A percentile compares a stretch with the other conserved stretches of the same genome.
These are phyloP conservation scores for Tenthredo notha DNA, from an alignment of 2,888 invertebrate species.

Conservation along the genomic window DNA sequence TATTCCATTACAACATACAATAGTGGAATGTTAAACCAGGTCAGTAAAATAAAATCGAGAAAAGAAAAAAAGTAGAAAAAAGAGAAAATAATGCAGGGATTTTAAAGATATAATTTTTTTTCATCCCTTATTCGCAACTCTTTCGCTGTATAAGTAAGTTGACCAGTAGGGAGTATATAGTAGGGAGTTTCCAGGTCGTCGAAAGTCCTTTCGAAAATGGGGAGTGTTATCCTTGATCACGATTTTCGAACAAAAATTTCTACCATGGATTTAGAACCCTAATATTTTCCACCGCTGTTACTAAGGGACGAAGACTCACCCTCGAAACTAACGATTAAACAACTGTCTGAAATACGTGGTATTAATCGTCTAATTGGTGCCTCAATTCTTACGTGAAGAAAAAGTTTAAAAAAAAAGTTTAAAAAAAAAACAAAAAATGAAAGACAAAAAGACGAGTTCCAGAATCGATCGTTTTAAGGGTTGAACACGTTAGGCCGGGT, in stretches of 20 bases:
- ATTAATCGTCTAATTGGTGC: slow-evolving; percentile 17
- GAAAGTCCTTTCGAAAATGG: neutral
- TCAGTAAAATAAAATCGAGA: neutral
- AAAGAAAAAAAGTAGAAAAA: neutral
- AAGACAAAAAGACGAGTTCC: neutral
- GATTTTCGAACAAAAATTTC: neutral
- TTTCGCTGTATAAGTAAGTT: neutral
- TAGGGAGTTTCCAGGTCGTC: neutral
- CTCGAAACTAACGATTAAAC: neutral
- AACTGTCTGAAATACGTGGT: neutral
- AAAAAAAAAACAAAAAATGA: neutral
- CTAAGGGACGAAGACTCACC: neutral
- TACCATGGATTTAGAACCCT: neutral
- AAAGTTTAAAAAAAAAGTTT: neutral
- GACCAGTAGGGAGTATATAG: neutral
- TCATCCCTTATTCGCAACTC: neutral
- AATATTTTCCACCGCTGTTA: neutral
- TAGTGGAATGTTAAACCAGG: neutral
- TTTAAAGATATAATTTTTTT: neutral
- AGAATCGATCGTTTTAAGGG: slow-evolving; percentile 7
- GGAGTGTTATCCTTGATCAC: neutral
- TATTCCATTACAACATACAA: neutral
- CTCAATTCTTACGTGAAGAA: neutral
- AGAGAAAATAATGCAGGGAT: neutral
- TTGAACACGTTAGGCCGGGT: neutral